Evolutionary conservation across 1,140 invertebrate species (phyloP), one percentile per base, ranked within the genome.

Genomic region (Megalopta genalis): DNA sequence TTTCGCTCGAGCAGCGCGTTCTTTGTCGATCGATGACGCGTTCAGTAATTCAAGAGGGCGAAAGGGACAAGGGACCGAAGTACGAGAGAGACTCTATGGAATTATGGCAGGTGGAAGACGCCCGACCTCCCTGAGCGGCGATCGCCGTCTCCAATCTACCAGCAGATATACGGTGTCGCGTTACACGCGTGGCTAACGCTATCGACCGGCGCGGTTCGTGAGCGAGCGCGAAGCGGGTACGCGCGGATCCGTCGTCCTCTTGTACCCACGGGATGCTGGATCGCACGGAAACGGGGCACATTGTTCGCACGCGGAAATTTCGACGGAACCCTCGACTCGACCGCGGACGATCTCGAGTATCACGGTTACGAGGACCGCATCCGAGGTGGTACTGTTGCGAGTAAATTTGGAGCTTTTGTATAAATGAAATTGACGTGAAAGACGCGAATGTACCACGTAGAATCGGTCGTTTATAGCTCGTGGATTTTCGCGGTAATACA

Each of bases 31-130:
- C 70, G 83, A 77, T 74, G 78, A 84, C 67, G 79, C 75, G 67
- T 68, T 76, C 57, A 63, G 83, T 79, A 85, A 86, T 80, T 83
- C 73, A 86, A 86, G 85, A 74, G 77, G 72, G 59, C 67, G 10
- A 59, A 74, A 81, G 54, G 69, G 69, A 86, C 87, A 80, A 84
- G 78, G 69, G 73, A 63, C 68, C 14, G 65, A 72, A 32, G 77
- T n/a, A 68, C 59, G 64, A 72, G 86, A 80, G 64, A 75, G 85
- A 80, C 75, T 83, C 83, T 85, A 81, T 75, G 81, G 86, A 86
- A 82, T 87, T 82, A 88, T 91, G 91, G 89, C 91, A 92, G 90
- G 88, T 92, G 90, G 90, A 90, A 90, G 90, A 91, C 87, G 86
- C 74, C 73, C 90, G 91, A 90, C 89, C 90, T 91, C 89, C 90